phyloP scores from a whole-genome alignment of 2,888 invertebrate species.

The Apoda limacodes region DNA sequence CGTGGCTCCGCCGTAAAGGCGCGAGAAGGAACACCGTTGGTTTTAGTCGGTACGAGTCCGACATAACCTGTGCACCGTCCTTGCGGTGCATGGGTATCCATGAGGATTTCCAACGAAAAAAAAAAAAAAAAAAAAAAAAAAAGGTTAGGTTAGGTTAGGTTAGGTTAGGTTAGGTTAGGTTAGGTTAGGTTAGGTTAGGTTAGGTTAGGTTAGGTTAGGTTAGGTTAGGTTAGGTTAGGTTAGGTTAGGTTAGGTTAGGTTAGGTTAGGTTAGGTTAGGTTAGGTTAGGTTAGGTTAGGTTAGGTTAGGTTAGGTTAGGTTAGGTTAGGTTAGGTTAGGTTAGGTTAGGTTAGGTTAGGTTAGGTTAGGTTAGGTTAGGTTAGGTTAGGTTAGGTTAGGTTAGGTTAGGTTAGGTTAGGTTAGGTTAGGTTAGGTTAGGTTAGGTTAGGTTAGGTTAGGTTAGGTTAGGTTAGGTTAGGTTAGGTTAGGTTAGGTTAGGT shows the following conservation, averaged over 20 bases:
- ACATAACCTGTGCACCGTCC: no score
- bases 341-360: constrained; percentile 9
- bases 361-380: constrained; percentile 12
- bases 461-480: constrained; percentile 7
- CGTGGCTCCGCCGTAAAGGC: no score
- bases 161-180: constrained; percentile 10
- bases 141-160: constrained; percentile 12
- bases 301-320: constrained; percentile 10
- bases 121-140: no score
- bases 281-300: constrained; percentile 11
- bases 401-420: constrained; percentile 11
- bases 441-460: constrained; percentile 5
- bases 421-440: constrained; percentile 9
- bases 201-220: constrained; percentile 11
- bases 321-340: constrained; percentile 12
- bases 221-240: constrained; percentile 11
- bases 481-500: constrained; percentile 9
- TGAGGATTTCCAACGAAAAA: no score
- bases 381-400: constrained; percentile 11
- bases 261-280: constrained; percentile 10
- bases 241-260: constrained; percentile 12
- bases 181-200: constrained; percentile 9
- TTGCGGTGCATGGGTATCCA: no score
- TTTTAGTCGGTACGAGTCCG: no score
- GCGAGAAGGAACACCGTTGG: no score